These are phyloP conservation scores for Alligator mississippiensis DNA, from an alignment of 2,113 vertebrate species.

Conservation along the genomic window DNA sequence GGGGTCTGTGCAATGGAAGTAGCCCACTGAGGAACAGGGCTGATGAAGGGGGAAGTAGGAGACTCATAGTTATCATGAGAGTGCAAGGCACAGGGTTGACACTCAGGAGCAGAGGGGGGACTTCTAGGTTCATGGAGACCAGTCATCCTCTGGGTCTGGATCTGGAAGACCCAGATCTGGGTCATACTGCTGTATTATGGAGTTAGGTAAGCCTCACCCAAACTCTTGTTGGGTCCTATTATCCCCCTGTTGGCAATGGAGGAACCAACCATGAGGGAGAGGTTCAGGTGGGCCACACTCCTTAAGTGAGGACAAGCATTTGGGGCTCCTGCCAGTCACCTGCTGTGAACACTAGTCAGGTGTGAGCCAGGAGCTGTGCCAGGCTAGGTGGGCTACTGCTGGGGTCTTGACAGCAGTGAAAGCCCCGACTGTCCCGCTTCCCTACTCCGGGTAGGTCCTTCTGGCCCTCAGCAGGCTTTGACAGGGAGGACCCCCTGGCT, in stretches of 20 bases:
- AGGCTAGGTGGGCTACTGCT: not conserved
- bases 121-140: no score
- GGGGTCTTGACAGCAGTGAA: not conserved
- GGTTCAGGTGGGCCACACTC: not conserved
- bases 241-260: not conserved
- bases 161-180: no score
- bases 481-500: not conserved
- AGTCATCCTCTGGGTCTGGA: no score
- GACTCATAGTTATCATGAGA: no score
- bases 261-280: not conserved
- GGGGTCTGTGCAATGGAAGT: not conserved
- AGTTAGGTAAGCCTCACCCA: not conserved
- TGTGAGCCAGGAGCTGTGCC: not conserved
- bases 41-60: no score
- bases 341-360: not conserved
- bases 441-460: not conserved
- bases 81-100: no score
- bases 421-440: not conserved
- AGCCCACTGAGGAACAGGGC: not conserved
- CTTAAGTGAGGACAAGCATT: not conserved
- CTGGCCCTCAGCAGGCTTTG: not conserved
- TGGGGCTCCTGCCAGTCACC: not conserved
- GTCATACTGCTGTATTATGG: no score
- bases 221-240: not conserved
- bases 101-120: no score